phyloP scores from a whole-genome alignment of 2,888 invertebrate genomes.

The Gryllus longicercus region DNA sequence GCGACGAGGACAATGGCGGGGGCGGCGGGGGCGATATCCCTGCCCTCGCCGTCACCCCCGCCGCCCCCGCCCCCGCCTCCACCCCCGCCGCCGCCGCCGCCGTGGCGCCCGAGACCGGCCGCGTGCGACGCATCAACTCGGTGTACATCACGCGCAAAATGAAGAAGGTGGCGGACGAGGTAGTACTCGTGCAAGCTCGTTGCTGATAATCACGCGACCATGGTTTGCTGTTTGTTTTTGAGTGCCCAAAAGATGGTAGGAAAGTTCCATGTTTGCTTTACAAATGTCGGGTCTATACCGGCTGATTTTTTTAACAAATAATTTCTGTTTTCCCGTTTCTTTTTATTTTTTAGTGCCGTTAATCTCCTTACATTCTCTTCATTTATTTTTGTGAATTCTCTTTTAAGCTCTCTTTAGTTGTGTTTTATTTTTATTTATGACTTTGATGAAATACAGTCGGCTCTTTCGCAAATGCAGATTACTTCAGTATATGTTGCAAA shows the following conservation, averaged over 20 bases:
- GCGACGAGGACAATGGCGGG: background rate
- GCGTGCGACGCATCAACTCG: background rate
- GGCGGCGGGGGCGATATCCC: background rate
- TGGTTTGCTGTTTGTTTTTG: background rate
- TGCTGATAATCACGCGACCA: background rate
- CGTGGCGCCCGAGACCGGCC: background rate
- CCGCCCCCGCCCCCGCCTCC: background rate
- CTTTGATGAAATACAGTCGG: no score
- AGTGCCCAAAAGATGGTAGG: background rate
- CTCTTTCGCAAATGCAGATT: no score
- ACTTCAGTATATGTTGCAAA: no score
- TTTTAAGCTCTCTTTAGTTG: no score
- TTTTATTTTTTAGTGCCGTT: no score
- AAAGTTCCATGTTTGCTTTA: background rate
- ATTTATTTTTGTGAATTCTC: no score
- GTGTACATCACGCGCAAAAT: background rate
- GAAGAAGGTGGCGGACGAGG: slow-evolving; percentile 9
- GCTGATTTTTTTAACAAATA: no score
- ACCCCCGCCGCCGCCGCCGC: background rate
- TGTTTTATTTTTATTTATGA: no score
- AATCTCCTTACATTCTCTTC: no score
- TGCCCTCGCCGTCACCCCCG: background rate
- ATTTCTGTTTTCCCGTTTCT: no score
- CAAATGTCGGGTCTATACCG: no score
- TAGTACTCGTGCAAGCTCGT: background rate